Conservation (phyloP, 2,888 invertebrate species). For the Oligia fasciuncula region DNA sequence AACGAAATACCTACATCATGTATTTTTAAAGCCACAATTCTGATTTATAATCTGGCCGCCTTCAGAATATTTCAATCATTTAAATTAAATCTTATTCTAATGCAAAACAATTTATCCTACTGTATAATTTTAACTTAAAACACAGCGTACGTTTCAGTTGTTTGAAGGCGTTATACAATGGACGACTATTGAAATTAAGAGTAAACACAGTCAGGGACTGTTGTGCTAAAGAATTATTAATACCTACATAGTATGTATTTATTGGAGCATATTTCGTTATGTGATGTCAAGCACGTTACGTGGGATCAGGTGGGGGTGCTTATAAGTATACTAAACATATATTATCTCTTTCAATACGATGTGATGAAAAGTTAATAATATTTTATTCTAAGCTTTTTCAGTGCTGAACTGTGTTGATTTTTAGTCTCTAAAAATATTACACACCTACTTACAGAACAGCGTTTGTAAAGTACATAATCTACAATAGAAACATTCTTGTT, state of each 20-base stretch:
- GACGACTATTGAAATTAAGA: constrained; percentile 24
- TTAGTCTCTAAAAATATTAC: not conserved
- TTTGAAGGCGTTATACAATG: not conserved
- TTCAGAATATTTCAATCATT: constrained; percentile 32
- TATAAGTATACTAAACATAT: not conserved
- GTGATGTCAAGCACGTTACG: not conserved
- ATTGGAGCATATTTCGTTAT: not conserved
- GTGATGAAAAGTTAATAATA: not conserved
- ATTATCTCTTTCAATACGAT: not conserved
- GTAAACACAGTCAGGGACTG: constrained; percentile 16
- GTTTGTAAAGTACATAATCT: not conserved
- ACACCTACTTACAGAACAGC: not conserved
- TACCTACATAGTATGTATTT: not conserved
- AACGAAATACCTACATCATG: constrained; percentile 16
- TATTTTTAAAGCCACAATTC: constrained; percentile 31
- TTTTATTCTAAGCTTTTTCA: constrained; percentile 2
- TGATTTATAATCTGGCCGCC: constrained; percentile 22
- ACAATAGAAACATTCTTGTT: not conserved
- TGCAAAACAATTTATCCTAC: constrained; percentile 17
- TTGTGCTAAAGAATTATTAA: not conserved
- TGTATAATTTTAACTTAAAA: constrained; percentile 32
- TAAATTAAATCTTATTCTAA: constrained; percentile 20
- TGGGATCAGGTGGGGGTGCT: not conserved
- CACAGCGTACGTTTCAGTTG: constrained; percentile 11
- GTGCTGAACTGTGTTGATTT: not conserved